phyloP scores from a whole-genome alignment of 2,888 invertebrate genomes.

The Epistrophe grossulariae region DNA sequence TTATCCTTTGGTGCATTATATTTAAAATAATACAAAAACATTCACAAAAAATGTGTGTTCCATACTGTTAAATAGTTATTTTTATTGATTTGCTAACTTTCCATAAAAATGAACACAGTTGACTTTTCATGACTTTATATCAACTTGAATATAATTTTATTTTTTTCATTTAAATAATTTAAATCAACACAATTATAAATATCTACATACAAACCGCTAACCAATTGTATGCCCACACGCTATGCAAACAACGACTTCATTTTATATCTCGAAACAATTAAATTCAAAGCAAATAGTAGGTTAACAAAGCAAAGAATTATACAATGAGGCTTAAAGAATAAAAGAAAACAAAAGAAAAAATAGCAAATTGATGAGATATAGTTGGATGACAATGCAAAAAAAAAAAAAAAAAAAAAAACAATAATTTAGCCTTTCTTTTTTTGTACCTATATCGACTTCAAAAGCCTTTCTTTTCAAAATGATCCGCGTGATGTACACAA shows the following conservation, averaged over 20 bases:
- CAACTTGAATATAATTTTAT: background rate
- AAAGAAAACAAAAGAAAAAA: constrained; percentile 19
- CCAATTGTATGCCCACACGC: constrained; percentile 6
- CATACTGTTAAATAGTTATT: too few species aligned
- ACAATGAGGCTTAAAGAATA: background rate
- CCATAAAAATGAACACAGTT: background rate
- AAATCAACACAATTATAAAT: background rate
- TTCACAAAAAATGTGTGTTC: too few species aligned
- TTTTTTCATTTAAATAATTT: background rate
- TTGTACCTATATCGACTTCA: constrained; percentile 5
- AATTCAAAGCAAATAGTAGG: background rate
- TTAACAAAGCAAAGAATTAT: constrained; percentile 7
- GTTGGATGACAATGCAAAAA: constrained; percentile 37
- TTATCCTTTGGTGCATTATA: too few species aligned
- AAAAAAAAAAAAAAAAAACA: constrained; percentile 46
- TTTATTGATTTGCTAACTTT: too few species aligned
- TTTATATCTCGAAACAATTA: constrained; percentile 11
- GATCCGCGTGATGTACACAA: constrained; percentile 6
- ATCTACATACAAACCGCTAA: background rate
- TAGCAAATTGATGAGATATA: constrained; percentile 30
- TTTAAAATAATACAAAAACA: too few species aligned
- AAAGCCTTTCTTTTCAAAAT: constrained; percentile 50
- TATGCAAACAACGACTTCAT: constrained; percentile 16
- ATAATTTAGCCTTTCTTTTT: constrained; percentile 48
- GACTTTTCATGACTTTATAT: background rate